These are phyloP conservation scores for Donacobius atricapilla DNA, from an alignment of 2,113 vertebrate genomes.

Conservation along the genomic window DNA sequence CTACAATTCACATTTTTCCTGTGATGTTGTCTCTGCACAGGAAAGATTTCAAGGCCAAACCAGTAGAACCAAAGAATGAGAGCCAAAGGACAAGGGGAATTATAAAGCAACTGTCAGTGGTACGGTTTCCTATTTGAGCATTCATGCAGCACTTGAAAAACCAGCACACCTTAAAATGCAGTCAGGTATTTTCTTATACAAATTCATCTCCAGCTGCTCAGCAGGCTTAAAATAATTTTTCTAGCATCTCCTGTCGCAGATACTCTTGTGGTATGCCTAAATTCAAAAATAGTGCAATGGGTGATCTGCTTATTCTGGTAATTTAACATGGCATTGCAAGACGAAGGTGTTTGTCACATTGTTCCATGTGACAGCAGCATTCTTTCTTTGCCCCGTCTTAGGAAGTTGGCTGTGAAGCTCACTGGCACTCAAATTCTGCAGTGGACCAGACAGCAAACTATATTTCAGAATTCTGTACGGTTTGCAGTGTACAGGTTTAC, in stretches of 20 bases:
- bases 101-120: neutral
- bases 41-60: neutral
- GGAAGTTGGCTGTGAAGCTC: neutral
- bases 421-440: neutral
- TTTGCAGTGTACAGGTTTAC: neutral
- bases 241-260: neutral
- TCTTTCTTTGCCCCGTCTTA: neutral
- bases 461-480: neutral
- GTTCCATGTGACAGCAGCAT: neutral
- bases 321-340: neutral
- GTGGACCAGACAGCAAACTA: neutral
- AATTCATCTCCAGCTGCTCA: neutral
- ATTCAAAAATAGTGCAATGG: neutral
- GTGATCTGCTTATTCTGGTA: neutral
- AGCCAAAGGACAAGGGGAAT: neutral
- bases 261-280: neutral
- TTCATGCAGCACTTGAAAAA: neutral
- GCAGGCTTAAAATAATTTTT: neutral
- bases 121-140: neutral
- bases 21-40: neutral
- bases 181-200: neutral
- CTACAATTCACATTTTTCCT: neutral
- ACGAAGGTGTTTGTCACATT: neutral
- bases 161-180: neutral
- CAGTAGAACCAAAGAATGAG: neutral